Evolutionary conservation across 1,140 invertebrate genomes (phyloP).

Genomic region (Drosophila grimshawi): DNA sequence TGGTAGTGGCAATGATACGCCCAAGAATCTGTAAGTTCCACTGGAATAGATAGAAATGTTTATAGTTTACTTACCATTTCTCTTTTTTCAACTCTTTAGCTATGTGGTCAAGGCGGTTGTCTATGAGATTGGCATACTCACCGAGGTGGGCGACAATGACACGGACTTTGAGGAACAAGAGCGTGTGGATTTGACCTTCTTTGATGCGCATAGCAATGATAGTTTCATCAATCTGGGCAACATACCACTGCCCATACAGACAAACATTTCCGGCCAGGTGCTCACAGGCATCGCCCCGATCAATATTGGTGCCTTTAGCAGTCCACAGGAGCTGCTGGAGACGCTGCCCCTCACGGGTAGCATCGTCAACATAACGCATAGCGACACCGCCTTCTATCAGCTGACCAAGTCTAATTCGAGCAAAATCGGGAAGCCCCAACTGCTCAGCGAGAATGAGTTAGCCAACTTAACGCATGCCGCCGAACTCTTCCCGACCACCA

Average conservation of each 20-base stretch:
- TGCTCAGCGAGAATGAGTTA: conserved; percentile 61
- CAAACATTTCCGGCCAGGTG: conserved; percentile 85
- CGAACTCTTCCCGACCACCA: conserved; percentile 62
- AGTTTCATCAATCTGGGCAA: conserved; percentile 85
- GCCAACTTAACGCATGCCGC: conserved; percentile 68
- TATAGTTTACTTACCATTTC: not conserved
- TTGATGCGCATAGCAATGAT: conserved; percentile 85
- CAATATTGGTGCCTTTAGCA: conserved; percentile 84
- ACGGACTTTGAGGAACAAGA: conserved; percentile 85
- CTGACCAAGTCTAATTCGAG: conserved; percentile 72
- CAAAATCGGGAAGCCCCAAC: conserved; percentile 64
- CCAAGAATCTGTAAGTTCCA: conserved; percentile 80
- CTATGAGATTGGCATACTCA: conserved; percentile 87
- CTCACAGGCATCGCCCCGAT: conserved; percentile 85
- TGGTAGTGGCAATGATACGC: conserved; percentile 70
- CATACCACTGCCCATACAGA: conserved; percentile 85
- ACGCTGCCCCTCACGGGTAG: conserved; percentile 80
- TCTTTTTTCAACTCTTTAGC: conserved; percentile 57
- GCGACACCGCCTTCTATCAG: conserved; percentile 81
- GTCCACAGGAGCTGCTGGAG: conserved; percentile 74
- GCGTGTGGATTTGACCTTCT: conserved; percentile 86
- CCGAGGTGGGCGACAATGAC: conserved; percentile 85
- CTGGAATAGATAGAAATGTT: not conserved
- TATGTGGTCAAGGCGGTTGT: conserved; percentile 87
- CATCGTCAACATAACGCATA: conserved; percentile 84